A percentile compares a stretch with the other conserved stretches of the same genome.
Conservation (phyloP, 2,888 invertebrate genomes). For the Epirrita christyi region DNA sequence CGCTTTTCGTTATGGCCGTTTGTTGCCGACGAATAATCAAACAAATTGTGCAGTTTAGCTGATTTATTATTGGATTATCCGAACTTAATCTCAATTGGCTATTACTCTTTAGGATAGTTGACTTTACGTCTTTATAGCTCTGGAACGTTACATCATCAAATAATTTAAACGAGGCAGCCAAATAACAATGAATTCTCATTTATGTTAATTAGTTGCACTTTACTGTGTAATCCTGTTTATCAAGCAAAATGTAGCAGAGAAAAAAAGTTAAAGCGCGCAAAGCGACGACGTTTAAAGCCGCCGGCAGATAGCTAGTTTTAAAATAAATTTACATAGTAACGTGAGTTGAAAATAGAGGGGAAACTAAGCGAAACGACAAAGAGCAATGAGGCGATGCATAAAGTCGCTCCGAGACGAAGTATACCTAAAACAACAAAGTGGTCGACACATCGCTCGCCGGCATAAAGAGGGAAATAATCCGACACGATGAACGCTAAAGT, state of each 20-base stretch:
- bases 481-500: constrained; percentile 68
- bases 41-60: constrained; percentile 50
- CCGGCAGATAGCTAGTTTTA: constrained; percentile 57
- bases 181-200: neutral
- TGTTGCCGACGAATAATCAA: constrained; percentile 53
- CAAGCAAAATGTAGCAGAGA: constrained; percentile 20
- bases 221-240: neutral
- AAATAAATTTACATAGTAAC: constrained; percentile 80
- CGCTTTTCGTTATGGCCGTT: constrained; percentile 54
- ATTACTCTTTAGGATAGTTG: constrained; percentile 4
- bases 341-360: constrained; percentile 78
- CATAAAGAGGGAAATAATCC: constrained; percentile 77
- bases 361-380: constrained; percentile 79
- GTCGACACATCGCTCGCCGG: constrained; percentile 75
- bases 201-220: neutral
- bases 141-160: neutral
- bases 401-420: constrained; percentile 78
- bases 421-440: constrained; percentile 81
- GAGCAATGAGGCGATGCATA: constrained; percentile 82
- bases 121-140: neutral
- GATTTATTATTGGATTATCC: constrained; percentile 36
- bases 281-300: constrained; percentile 47
- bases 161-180: neutral
- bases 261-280: constrained; percentile 31
- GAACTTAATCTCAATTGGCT: constrained; percentile 14